phyloP scores from a whole-genome alignment of 1,140 invertebrate genomes.

The Lordiphosa stackelbergi region DNA sequence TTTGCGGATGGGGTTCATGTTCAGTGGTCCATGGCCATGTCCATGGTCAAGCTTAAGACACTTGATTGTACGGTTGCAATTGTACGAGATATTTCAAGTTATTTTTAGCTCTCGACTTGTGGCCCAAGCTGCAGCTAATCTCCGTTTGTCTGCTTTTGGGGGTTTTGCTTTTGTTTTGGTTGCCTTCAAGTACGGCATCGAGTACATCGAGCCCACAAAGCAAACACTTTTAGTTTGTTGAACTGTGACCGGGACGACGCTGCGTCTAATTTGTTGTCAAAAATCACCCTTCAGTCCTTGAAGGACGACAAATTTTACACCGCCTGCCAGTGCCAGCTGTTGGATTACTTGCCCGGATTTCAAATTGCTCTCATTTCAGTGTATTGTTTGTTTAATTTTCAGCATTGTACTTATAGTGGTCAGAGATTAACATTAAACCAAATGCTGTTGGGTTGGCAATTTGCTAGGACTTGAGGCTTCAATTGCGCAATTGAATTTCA shows the following conservation, averaged over 20 bases:
- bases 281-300: slow-evolving; percentile 15
- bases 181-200: slow-evolving; percentile 11
- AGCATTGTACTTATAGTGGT: slow-evolving; percentile 7
- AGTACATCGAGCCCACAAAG: slow-evolving; percentile 63
- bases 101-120: slow-evolving; percentile 63
- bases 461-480: not conserved
- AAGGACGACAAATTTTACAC: slow-evolving; percentile 20
- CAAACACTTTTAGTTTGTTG: slow-evolving; percentile 73
- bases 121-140: slow-evolving; percentile 60
- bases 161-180: slow-evolving; percentile 54
- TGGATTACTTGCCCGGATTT: slow-evolving; percentile 23
- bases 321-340: slow-evolving; percentile 45
- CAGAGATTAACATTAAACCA: not conserved
- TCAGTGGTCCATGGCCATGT: slow-evolving; percentile 33
- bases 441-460: not conserved
- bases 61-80: slow-evolving; percentile 65
- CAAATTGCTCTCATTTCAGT: slow-evolving; percentile 15
- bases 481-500: slow-evolving; percentile 5
- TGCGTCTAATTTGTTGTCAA: slow-evolving; percentile 62
- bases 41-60: slow-evolving; percentile 62
- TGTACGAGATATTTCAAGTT: slow-evolving; percentile 54
- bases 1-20: slow-evolving; percentile 28
- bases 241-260: slow-evolving; percentile 52
- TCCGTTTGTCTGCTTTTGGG: slow-evolving; percentile 55
- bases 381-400: slow-evolving; percentile 2